phyloP scores from a whole-genome alignment of 2,888 invertebrate species.

The Dolichopus griseipennis region DNA sequence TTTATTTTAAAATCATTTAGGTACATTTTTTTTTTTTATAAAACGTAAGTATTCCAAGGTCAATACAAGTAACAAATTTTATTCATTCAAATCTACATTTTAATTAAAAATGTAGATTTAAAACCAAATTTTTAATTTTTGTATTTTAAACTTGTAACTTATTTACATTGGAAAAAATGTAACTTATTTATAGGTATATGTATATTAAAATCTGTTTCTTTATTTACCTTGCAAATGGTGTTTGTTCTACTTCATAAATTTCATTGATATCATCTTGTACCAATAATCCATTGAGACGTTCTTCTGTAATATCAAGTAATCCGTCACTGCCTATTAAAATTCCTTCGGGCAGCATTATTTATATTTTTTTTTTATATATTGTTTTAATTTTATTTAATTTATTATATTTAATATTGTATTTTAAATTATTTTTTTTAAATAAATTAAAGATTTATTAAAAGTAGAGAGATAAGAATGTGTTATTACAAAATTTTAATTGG shows the following conservation, averaged over 20 bases:
- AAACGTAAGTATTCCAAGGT: too few relatives aligned
- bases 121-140: too few relatives aligned
- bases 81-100: background rate
- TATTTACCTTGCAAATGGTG: constrained; percentile 73
- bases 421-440: too few relatives aligned
- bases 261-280: constrained; percentile 65
- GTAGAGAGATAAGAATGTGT: background rate
- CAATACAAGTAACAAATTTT: too few relatives aligned
- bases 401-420: too few relatives aligned
- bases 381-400: too few relatives aligned
- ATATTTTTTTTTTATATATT: background rate
- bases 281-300: constrained; percentile 57
- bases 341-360: constrained; percentile 38
- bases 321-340: constrained; percentile 53
- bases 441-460: too few relatives aligned
- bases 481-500: background rate
- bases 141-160: constrained; percentile 5
- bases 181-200: background rate
- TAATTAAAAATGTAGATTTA: too few relatives aligned
- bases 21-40: too few relatives aligned
- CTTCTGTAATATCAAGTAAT: constrained; percentile 61
- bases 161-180: constrained; percentile 15
- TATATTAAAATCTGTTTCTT: constrained; percentile 15
- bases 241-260: constrained; percentile 71
- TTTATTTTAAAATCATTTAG: too few relatives aligned